phyloP scores from a whole-genome alignment of 2,113 vertebrate genomes.

The Eclectus roratus region DNA sequence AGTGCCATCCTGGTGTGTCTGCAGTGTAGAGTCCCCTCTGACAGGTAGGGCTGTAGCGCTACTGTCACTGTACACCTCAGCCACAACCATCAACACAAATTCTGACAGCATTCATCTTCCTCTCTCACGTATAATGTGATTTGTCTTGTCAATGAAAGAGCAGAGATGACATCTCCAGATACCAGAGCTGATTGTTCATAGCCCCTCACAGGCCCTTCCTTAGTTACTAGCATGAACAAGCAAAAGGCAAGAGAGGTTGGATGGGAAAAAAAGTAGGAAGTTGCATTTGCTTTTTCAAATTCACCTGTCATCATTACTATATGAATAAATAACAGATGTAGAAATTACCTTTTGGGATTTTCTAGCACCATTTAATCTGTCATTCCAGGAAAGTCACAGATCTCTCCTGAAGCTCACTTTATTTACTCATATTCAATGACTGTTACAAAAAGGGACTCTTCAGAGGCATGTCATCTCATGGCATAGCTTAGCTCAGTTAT shows the following conservation, averaged over 20 bases:
- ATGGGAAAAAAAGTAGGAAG: background rate
- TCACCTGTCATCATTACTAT: background rate
- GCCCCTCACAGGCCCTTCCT: background rate
- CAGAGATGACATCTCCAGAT: background rate
- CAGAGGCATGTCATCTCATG: background rate
- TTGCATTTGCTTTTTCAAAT: background rate
- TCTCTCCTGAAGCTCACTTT: background rate
- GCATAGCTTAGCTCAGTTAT: background rate
- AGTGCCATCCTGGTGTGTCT: background rate
- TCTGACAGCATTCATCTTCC: background rate
- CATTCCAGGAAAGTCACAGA: background rate
- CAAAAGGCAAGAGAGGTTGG: background rate
- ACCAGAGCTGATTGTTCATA: background rate
- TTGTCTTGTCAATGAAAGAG: background rate
- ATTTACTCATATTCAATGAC: background rate
- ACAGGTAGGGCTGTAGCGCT: fast-evolving
- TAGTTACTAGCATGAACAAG: background rate
- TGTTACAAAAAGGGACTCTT: background rate
- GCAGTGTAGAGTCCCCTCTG: background rate
- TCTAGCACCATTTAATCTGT: background rate
- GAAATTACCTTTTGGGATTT: background rate
- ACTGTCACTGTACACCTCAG: background rate
- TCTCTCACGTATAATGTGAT: background rate
- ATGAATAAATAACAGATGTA: background rate
- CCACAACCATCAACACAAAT: background rate